Evolutionary conservation across 2,113 vertebrate species (phyloP).

Genomic region (Ifrita kowaldi): DNA sequence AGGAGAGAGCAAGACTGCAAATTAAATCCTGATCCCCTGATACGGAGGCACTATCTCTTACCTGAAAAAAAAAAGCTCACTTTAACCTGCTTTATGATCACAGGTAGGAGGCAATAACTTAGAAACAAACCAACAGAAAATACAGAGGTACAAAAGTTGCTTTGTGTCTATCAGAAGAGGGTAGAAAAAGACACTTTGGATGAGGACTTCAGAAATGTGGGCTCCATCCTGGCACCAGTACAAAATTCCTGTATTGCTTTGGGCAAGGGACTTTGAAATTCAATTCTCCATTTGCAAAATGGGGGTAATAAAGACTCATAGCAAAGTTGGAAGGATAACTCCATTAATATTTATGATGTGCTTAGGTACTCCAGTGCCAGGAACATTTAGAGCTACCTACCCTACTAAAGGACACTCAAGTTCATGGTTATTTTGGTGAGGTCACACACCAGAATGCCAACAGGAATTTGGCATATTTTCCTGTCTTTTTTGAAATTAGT

Average conservation of each 20-base stretch:
- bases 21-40: neutral
- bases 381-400: neutral
- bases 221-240: neutral
- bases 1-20: neutral
- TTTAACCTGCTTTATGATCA: neutral
- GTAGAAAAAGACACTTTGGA: neutral
- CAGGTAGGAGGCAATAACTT: neutral
- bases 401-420: neutral
- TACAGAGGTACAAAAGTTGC: neutral
- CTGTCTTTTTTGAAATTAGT: neutral
- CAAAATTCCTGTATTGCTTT: neutral
- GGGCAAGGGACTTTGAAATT: conserved; percentile 43
- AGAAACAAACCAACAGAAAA: neutral
- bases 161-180: neutral
- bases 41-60: neutral
- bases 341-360: conserved; percentile 8
- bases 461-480: neutral
- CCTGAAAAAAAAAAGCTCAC: neutral
- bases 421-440: conserved; percentile 5
- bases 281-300: conserved; percentile 25
- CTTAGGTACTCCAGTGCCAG: neutral
- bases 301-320: neutral
- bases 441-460: neutral
- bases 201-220: neutral
- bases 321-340: neutral